Base-by-base conservation (phyloP, 2,113 vertebrate genomes). In the Lepidothrix coronata region DNA sequence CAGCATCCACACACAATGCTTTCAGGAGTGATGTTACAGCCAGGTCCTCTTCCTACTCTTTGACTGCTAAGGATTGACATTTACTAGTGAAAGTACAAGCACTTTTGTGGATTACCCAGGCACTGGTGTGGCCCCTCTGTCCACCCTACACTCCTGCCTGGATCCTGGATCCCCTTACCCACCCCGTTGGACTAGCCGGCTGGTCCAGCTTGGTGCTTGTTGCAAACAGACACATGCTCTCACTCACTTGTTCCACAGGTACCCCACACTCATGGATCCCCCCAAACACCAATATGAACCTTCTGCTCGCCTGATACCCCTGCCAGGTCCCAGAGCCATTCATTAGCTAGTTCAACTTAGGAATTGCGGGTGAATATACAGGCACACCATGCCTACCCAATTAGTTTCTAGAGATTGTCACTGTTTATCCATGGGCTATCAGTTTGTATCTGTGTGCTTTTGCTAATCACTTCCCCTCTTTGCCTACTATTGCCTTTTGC, bases 371-470 rank as follows among this genome's bases (percentile, higher is more conserved):
- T 66, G 62, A 75, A 52, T 62, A 54, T 13, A 10, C 22, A 30
- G 19, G 41, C 24, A 25, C 10, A 22, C 6, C 15, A 10, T 65
- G 35, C 20, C 46, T 3, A 5, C 8, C 14, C 0, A 0, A 1
- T 68, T 51, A 27, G 31, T 74, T 89, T 61, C 20, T 11, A 14
- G n/a, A 6, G 31, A 41, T 66, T 61, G 19, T 44, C 13, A 79
- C 22, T 55, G 9, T 57, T 83, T 66, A 57, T 57, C 14, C 8
- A 8, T 31, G 75, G 17, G n/a, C 33, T 83, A 12, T 43, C 54
- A 68, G 37, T 76, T 76, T 58, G 11, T 48, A 14, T 58, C 21
- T 33, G 25, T 71, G 31, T 59, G 44, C 8, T 92, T 90, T 59
- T 82, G 11, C 35, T 65, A 63, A 30, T 88, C 3, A 2, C 27